Evolutionary conservation across 2,113 vertebrate genomes (phyloP), one percentile per base, ranked within the genome.

Genomic region (Myotis davidii): DNA sequence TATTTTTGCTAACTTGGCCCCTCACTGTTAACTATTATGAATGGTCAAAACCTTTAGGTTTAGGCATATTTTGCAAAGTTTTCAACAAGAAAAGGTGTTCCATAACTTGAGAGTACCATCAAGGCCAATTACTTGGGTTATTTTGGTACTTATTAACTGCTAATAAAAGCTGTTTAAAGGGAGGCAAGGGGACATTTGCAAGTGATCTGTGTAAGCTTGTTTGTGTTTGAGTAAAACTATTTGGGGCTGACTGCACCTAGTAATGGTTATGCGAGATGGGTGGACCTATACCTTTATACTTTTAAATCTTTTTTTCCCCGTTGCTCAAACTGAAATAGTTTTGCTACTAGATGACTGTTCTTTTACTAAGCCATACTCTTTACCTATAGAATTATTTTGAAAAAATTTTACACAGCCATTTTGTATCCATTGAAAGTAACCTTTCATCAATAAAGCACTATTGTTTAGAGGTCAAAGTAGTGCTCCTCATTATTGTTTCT

Each of bases 341-440:
- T 76, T 67, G 42, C 97, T 87, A 93, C 37, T 56, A 70, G 65
- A 52, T 73, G 34, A 37, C 39, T 88, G 42, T 32, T 45, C 69
- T 88, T 92, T 95, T 83, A 88, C 85, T 93, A 74, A 84, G 52
- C 95, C 17, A 59, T 64, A 65, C 86, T 96, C 79, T 96, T 92
- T 94, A 67, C 90, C 95, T 97, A 85, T 97, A 96, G 95, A 97
- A 96, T 93, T 96, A 97, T 97, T 94, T 97, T 92, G 86, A 94
- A 95, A 76, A 39, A 84, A 87, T 18, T 70, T 96, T 93, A 93
- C 95, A 97, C 72, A 59, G 42, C 64, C 82, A 4, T 93, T 97
- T 97, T 97, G 67, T 97, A 97, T 92, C 39, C 96, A 90, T 79
- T 92, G 85, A 97, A 94, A 93, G 91, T 97, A 96, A 97, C 61